phyloP scores from a whole-genome alignment of 2,888 invertebrate genomes.

The Mesorhabditis spiculigera region DNA sequence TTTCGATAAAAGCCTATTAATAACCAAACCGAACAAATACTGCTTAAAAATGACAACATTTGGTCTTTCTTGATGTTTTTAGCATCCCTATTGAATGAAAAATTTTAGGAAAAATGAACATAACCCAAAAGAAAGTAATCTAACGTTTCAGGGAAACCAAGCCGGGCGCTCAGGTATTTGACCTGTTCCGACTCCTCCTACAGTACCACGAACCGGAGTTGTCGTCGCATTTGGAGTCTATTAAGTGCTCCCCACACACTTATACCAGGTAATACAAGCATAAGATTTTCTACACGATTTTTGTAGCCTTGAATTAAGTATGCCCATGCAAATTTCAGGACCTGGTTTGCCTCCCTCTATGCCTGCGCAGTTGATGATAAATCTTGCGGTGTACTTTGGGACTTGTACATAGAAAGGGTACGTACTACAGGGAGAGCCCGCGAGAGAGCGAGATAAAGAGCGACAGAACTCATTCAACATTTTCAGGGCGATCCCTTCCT shows the following conservation, averaged over 20 bases:
- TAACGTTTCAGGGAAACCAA: constrained; percentile 62
- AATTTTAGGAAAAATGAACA: too few relatives aligned
- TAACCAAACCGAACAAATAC: too few relatives aligned
- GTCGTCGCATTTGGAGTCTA: constrained; percentile 81
- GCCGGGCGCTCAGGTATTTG: constrained; percentile 64
- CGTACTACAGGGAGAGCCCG: too few relatives aligned
- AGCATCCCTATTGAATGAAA: too few relatives aligned
- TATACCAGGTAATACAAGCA: not conserved
- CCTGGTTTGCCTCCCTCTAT: constrained; percentile 47
- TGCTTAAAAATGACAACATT: too few relatives aligned
- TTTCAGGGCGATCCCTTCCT: constrained; percentile 82
- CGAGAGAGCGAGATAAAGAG: too few relatives aligned
- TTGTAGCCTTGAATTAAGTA: not conserved
- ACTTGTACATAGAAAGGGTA: constrained; percentile 44
- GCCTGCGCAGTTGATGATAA: constrained; percentile 26
- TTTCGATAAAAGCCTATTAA: too few relatives aligned
- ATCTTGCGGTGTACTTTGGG: constrained; percentile 44
- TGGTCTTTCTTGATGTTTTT: too few relatives aligned
- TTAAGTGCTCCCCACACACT: constrained; percentile 75
- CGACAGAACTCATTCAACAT: too few relatives aligned
- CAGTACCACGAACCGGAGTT: constrained; percentile 86
- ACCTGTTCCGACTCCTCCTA: constrained; percentile 73
- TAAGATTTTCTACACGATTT: not conserved
- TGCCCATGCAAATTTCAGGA: constrained; percentile 16
- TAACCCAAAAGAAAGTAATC: too few relatives aligned